Percentiles rank a stretch among this genome's conserved stretches.
These are phyloP conservation scores for Leptinotarsa peninsularis DNA, from an alignment of 2,888 invertebrate species.

Conservation along the genomic window DNA sequence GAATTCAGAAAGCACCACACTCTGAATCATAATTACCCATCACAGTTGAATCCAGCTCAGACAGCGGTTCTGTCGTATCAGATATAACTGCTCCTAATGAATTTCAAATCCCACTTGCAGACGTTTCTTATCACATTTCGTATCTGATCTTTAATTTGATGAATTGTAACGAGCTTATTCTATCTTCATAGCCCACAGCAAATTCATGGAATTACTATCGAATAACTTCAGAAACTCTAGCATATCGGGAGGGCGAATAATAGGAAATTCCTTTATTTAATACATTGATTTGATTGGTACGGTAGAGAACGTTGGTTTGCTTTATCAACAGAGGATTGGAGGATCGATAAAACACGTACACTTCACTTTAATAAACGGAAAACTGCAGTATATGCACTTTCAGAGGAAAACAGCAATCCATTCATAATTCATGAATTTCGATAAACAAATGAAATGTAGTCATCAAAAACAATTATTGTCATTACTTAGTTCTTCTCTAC, in stretches of 20 bases:
- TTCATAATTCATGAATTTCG: too few relatives aligned
- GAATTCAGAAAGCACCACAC: slow-evolving; percentile 8
- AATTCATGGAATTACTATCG: slow-evolving; percentile 16
- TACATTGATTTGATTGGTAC: too few relatives aligned
- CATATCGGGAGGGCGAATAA: neutral
- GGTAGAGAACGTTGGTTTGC: too few relatives aligned
- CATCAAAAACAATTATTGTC: too few relatives aligned
- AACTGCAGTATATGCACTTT: too few relatives aligned
- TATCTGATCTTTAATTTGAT: slow-evolving; percentile 19
- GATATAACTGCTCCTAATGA: slow-evolving; percentile 22
- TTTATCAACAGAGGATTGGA: too few relatives aligned
- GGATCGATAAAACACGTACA: too few relatives aligned
- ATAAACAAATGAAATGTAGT: too few relatives aligned
- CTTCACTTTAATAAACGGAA: too few relatives aligned
- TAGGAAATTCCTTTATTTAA: too few relatives aligned
- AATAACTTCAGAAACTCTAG: slow-evolving; percentile 12
- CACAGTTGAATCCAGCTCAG: slow-evolving; percentile 24
- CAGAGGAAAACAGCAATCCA: too few relatives aligned
- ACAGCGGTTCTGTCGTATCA: slow-evolving; percentile 19
- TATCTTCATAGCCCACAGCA: slow-evolving; percentile 15
- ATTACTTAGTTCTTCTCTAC: too few relatives aligned
- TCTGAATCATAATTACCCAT: slow-evolving; percentile 20
- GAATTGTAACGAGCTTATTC: slow-evolving; percentile 19
- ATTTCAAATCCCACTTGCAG: slow-evolving; percentile 26
- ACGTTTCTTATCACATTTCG: slow-evolving; percentile 25